phyloP scores from a whole-genome alignment of 1,140 invertebrate genomes.

The Mesaphorura yosii region DNA sequence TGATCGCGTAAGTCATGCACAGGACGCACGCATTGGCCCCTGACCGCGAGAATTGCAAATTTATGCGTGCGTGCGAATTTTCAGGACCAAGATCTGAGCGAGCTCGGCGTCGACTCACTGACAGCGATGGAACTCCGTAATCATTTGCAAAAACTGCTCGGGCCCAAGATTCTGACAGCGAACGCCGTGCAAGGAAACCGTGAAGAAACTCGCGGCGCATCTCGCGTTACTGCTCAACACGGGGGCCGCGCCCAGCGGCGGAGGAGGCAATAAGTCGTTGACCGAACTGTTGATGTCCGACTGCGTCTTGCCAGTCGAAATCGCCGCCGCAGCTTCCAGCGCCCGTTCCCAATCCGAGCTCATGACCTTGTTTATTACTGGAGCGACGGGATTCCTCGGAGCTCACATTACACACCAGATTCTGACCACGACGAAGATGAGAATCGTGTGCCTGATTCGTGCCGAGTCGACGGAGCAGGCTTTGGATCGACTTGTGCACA shows the following conservation, averaged over 20 bases:
- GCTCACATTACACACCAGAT: not conserved
- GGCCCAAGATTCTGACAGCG: not conserved
- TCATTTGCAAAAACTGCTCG: constrained; percentile 4
- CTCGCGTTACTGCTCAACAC: not conserved
- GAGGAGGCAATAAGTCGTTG: too few relatives aligned
- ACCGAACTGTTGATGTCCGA: too few relatives aligned
- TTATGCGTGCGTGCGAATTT: too few relatives aligned
- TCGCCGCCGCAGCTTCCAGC: too few relatives aligned
- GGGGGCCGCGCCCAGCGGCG: too few relatives aligned
- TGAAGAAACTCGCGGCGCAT: not conserved
- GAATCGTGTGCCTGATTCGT: not conserved
- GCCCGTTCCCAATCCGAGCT: too few relatives aligned
- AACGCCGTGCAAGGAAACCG: constrained; percentile 1
- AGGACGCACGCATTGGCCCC: too few relatives aligned
- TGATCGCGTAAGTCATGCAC: too few relatives aligned
- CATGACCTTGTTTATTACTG: too few relatives aligned
- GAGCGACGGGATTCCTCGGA: not conserved
- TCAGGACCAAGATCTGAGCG: constrained; percentile 10
- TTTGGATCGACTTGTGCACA: not conserved
- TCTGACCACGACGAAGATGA: not conserved
- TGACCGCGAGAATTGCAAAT: too few relatives aligned
- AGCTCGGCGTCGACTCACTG: constrained; percentile 15
- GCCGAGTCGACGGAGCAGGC: not conserved
- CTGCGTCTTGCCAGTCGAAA: too few relatives aligned
- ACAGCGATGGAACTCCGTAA: constrained; percentile 16